A percentile compares a stretch with the other conserved stretches of the same genome.
Conservation (phyloP, 2,113 vertebrate genomes). For the Dunckerocampus dactyliophorus region DNA sequence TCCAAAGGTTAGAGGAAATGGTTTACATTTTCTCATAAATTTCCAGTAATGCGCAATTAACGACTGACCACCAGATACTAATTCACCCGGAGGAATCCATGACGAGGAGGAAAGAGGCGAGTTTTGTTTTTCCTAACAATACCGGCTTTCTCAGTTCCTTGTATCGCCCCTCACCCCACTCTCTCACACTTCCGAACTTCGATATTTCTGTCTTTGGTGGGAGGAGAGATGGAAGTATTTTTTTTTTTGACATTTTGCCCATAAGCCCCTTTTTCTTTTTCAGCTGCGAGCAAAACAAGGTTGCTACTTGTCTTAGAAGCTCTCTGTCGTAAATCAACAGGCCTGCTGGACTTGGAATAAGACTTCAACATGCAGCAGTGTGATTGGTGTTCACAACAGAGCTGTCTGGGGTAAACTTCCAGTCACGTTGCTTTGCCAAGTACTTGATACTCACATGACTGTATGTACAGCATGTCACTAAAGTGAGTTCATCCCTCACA, state of each 20-base stretch:
- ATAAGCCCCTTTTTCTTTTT: constrained; percentile 33
- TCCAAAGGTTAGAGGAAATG: constrained; percentile 16
- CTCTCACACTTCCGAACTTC: constrained; percentile 32
- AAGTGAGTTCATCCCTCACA: no score
- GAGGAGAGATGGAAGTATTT: constrained; percentile 8
- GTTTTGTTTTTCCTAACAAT: constrained; percentile 48
- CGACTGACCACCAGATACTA: constrained; percentile 26
- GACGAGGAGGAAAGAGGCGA: constrained; percentile 16
- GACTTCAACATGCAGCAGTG: constrained; percentile 2
- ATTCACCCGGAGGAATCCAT: constrained; percentile 25
- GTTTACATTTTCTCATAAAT: constrained; percentile 23
- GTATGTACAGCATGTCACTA: no score
- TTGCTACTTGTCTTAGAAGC: constrained; percentile 31
- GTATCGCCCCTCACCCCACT: constrained; percentile 2
- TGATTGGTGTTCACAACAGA: constrained; percentile 5
- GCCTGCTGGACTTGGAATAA: constrained; percentile 18
- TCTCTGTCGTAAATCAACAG: constrained; percentile 37
- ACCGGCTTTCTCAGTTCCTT: constrained; percentile 32
- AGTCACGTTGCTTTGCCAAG: neutral
- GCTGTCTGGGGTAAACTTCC: constrained; percentile 1
- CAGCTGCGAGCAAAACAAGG: constrained; percentile 41
- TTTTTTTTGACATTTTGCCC: constrained; percentile 38
- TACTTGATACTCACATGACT: neutral
- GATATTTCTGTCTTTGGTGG: constrained; percentile 35
- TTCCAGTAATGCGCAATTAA: constrained; percentile 39